Percentiles rank a stretch among this genome's conserved stretches.
Conservation (phyloP, 2,113 vertebrate genomes). For the Plecotus auritus region DNA sequence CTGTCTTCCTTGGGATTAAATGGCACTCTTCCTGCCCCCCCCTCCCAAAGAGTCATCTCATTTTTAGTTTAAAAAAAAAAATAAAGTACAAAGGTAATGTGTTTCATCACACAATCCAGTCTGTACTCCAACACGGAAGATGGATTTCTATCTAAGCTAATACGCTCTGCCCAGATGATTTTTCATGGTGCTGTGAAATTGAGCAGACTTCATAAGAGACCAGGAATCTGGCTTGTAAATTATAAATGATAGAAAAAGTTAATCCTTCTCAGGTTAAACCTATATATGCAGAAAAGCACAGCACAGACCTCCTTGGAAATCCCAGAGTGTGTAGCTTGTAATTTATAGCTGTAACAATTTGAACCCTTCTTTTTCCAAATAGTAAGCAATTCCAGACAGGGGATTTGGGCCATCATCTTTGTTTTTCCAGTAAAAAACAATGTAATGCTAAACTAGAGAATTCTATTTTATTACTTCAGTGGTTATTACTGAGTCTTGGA, state of each 20-base stretch:
- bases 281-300: too few relatives aligned
- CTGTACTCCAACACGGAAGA: not conserved
- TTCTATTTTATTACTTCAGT: not conserved
- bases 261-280: not conserved
- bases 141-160: not conserved
- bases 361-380: not conserved
- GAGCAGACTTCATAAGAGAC: not conserved
- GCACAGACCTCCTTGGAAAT: not conserved
- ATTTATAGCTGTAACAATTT: not conserved
- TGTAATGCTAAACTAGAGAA: not conserved
- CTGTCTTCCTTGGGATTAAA: not conserved
- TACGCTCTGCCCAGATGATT: not conserved
- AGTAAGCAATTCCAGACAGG: not conserved
- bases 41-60: not conserved
- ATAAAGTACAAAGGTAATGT: not conserved
- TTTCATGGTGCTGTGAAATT: not conserved
- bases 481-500: not conserved
- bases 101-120: not conserved
- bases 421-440: not conserved
- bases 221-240: not conserved
- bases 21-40: too few relatives aligned
- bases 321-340: not conserved
- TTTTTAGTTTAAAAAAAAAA: not conserved
- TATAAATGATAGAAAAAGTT: constrained; percentile 7
- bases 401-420: not conserved